phyloP scores from a whole-genome alignment of 2,113 vertebrate genomes.

The Sterrhoptilus dennistouni region DNA sequence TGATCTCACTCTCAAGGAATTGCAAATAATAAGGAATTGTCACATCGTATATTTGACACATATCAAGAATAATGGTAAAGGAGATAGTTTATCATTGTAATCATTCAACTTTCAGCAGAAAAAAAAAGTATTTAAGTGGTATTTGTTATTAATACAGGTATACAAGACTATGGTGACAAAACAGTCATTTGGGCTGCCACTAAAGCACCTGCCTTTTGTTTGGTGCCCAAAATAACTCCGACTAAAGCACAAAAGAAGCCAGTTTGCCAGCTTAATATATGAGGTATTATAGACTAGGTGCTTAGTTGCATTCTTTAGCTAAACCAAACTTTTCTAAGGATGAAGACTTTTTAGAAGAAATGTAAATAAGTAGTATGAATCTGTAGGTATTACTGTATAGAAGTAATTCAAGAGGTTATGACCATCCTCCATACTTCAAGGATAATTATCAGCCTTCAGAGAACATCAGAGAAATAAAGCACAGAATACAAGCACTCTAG shows the following conservation, averaged over 20 bases:
- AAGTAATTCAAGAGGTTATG: background rate
- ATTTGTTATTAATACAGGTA: background rate
- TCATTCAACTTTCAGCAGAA: background rate
- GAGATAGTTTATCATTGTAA: background rate
- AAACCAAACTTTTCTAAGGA: background rate
- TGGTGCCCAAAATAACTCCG: background rate
- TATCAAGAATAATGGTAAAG: background rate
- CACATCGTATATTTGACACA: background rate
- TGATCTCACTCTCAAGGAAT: background rate
- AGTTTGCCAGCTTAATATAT: background rate
- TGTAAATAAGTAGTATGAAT: background rate
- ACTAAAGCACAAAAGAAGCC: background rate
- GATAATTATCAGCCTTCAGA: background rate
- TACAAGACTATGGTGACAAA: background rate
- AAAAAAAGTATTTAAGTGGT: background rate
- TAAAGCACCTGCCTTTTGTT: background rate
- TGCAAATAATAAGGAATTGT: background rate
- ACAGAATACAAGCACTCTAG: background rate
- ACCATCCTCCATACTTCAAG: background rate
- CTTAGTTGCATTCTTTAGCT: background rate
- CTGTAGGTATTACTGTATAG: background rate
- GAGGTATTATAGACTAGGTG: background rate
- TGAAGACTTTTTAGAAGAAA: background rate
- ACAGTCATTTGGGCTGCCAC: background rate
- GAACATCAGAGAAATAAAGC: slow-evolving; percentile 20